Base-by-base conservation (phyloP, 2,888 invertebrate species). In the Ceriagrion tenellum region DNA sequence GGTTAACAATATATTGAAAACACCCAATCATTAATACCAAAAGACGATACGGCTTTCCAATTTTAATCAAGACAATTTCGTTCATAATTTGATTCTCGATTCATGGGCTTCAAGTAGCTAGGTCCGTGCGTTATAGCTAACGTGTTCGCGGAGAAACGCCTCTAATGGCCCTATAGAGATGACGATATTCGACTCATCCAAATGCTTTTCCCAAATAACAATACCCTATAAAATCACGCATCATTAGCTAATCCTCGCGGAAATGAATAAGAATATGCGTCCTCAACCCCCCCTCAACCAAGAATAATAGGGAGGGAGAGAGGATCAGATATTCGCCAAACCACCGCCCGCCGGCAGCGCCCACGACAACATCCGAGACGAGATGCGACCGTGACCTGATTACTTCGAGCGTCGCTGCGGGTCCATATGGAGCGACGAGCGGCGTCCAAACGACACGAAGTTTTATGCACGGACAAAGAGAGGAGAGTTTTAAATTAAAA, bases 371-470 rank as follows among this genome's bases (percentile, higher is more conserved):
- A 30, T 81, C 3, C 81, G 81, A 81, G 81, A 30, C 16, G n/a
- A 35, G 81, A 81, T 81, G 16, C 35, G 81, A 81, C 81, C 81
- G 30, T 81, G 81, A 81, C 81, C 81, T 81, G 81, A 81, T 81
- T 59, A 20, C 13, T 30, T 12, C 30, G 26, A 35, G 81, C 81
- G 18, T 81, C 81, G 30, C 81, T 81, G 35, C 26, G n/a, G 69
- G 69, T 35, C 30, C 81, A 30, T 35, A 0, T 10, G 6, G 81
- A 20, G 59, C 16, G 12, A 74, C 74, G 30, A 23, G 10, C n/a
- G 35, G 16, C 13, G 8, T 8, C 81, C 13, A 35, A 16, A 81
- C 81, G 30, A 69, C 8, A 35, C 81, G 35, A 13, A 81, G 81
- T 81, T 35, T 81, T 81, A 81, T 35, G 81, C 81, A 81, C 35